Percentiles rank a stretch among this genome's conserved stretches.
Conservation (phyloP, 2,888 invertebrate genomes). For the Drosophila demipolita region DNA sequence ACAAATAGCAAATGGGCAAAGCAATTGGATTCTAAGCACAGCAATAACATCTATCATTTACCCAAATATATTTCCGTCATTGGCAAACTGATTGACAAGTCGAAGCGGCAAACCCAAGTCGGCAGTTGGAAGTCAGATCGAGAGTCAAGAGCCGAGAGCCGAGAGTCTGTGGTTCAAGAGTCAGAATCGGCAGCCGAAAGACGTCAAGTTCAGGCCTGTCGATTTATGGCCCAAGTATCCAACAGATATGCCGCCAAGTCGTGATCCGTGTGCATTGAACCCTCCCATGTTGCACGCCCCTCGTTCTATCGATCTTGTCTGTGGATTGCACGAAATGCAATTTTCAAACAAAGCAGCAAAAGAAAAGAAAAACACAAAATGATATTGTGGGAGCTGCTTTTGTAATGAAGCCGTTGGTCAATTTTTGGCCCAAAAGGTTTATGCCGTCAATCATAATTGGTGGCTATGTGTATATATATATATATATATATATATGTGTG, state of each 20-base stretch:
- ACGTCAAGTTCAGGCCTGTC: constrained; percentile 54
- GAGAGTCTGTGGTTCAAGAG: constrained; percentile 14
- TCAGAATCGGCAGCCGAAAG: constrained; percentile 49
- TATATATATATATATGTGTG: neutral
- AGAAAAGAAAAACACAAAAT: constrained; percentile 1
- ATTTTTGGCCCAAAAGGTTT: constrained; percentile 31
- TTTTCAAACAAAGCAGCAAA: constrained; percentile 47
- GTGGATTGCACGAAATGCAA: constrained; percentile 76
- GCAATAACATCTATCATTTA: constrained; percentile 68
- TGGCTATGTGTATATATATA: neutral
- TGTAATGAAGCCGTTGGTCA: constrained; percentile 72
- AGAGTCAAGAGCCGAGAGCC: constrained; percentile 8
- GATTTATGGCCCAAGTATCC: constrained; percentile 41
- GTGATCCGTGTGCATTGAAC: constrained; percentile 84
- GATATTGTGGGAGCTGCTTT: constrained; percentile 68
- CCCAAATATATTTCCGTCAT: constrained; percentile 46
- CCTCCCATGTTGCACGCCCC: constrained; percentile 19
- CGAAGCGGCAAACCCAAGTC: constrained; percentile 14
- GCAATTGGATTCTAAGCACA: constrained; percentile 52
- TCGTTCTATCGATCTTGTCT: constrained; percentile 20
- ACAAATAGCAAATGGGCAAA: constrained; percentile 73
- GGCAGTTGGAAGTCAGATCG: neutral
- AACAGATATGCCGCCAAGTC: constrained; percentile 61
- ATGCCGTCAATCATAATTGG: constrained; percentile 71
- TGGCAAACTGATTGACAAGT: constrained; percentile 57